Evolutionary conservation across 2,113 vertebrate species (phyloP).

Genomic region (Zapornia atra): DNA sequence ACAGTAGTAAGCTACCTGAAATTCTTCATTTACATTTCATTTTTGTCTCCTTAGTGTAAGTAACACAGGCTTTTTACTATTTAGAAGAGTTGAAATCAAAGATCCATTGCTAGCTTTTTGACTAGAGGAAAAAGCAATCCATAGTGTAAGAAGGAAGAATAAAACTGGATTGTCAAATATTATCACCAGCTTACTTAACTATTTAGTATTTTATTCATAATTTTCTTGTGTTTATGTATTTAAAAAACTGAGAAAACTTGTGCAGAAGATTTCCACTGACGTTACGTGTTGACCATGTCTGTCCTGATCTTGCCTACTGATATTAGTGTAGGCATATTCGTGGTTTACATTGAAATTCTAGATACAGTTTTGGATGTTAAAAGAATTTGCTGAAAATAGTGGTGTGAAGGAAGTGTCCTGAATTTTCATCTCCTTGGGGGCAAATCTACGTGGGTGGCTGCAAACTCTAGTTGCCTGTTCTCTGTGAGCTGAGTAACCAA

Average conservation of each 20-base stretch:
- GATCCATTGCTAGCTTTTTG: not conserved
- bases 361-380: not conserved
- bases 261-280: not conserved
- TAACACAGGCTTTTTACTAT: not conserved
- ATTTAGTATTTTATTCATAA: not conserved
- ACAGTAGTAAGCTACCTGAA: not conserved
- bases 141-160: not conserved
- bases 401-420: not conserved
- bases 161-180: not conserved
- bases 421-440: slow-evolving; percentile 14
- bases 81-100: not conserved
- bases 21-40: not conserved
- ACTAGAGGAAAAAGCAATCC: not conserved
- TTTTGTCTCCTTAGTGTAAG: not conserved
- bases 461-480: not conserved
- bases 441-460: slow-evolving; percentile 4
- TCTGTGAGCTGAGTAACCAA: not conserved
- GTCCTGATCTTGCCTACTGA: not conserved
- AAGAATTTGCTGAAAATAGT: not conserved
- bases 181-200: not conserved
- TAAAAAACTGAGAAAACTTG: not conserved
- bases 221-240: not conserved
- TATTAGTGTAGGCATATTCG: not conserved
- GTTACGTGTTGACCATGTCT: fast-evolving
- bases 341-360: not conserved